Conservation (phyloP, 2,113 vertebrate genomes). For the Ammospiza caudacuta region DNA sequence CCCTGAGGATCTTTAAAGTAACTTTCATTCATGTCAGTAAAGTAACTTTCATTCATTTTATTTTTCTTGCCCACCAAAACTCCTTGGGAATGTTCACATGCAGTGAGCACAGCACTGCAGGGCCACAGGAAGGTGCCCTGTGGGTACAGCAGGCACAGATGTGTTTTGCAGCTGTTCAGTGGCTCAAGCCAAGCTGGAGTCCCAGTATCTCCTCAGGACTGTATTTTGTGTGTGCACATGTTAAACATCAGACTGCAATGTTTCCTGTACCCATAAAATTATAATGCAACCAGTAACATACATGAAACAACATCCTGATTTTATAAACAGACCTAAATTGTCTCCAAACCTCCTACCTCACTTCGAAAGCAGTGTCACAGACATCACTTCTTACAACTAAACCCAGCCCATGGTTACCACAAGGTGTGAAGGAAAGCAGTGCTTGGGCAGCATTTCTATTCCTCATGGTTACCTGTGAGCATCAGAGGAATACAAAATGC, state of each 20-base stretch:
- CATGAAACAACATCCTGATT: neutral
- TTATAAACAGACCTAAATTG: neutral
- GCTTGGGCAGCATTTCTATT: neutral
- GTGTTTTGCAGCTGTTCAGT: neutral
- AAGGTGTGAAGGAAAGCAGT: neutral
- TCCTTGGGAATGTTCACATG: neutral
- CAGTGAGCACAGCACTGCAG: neutral
- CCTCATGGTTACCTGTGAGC: neutral
- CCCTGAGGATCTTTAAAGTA: neutral
- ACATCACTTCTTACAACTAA: neutral
- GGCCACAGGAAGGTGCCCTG: neutral
- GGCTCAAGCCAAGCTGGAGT: neutral
- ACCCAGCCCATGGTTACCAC: neutral
- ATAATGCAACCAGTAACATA: neutral
- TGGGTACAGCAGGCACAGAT: neutral
- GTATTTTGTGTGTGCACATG: neutral
- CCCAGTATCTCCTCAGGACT: neutral
- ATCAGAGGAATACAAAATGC: neutral
- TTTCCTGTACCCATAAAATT: neutral
- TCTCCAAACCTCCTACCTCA: neutral
- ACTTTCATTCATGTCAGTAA: neutral
- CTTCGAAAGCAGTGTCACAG: neutral
- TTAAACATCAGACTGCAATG: neutral
- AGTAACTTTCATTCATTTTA: neutral
- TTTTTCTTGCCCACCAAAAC: neutral